Evolutionary conservation across 2,888 invertebrate genomes (phyloP).

Genomic region (Hirtodrosophila duncani): DNA sequence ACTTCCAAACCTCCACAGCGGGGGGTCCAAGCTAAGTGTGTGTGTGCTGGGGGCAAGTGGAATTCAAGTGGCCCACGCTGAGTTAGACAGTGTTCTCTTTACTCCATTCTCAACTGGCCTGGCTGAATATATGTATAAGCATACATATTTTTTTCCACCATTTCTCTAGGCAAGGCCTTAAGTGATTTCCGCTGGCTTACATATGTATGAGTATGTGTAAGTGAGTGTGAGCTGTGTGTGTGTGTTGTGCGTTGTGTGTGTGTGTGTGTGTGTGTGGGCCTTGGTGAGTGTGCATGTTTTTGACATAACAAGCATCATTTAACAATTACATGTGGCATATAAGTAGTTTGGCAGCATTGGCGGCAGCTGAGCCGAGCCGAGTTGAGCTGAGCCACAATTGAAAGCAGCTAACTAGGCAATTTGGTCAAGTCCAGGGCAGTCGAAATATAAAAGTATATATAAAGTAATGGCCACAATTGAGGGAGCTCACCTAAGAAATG

Average conservation of each 20-base stretch:
- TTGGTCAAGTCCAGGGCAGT: slow-evolving; percentile 45
- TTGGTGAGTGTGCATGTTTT: slow-evolving; percentile 54
- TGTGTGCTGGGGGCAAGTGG: slow-evolving; percentile 51
- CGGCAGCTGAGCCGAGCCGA: too few species aligned
- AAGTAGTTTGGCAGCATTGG: too few species aligned
- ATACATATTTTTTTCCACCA: slow-evolving; percentile 14
- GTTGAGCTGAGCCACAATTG: too few species aligned
- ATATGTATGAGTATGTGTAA: slow-evolving; percentile 3
- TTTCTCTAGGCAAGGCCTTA: slow-evolving; percentile 34
- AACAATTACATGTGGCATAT: slow-evolving; percentile 63
- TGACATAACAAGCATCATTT: slow-evolving; percentile 71
- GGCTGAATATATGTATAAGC: slow-evolving; percentile 15
- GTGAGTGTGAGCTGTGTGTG: slow-evolving; percentile 6
- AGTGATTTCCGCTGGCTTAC: slow-evolving; percentile 51
- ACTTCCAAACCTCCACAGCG: not conserved
- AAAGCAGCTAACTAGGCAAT: slow-evolving; percentile 18
- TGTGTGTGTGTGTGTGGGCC: too few species aligned
- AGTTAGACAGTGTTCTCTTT: slow-evolving; percentile 63
- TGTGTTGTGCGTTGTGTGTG: not conserved
- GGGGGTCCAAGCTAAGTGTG: slow-evolving; percentile 3
- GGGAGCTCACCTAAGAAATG: too few species aligned
- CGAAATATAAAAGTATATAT: too few species aligned
- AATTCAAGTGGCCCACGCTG: slow-evolving; percentile 68
- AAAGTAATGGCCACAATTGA: too few species aligned
- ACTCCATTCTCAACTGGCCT: slow-evolving; percentile 38